Conservation (phyloP, 2,113 vertebrate genomes). For the Trachemys scripta region DNA sequence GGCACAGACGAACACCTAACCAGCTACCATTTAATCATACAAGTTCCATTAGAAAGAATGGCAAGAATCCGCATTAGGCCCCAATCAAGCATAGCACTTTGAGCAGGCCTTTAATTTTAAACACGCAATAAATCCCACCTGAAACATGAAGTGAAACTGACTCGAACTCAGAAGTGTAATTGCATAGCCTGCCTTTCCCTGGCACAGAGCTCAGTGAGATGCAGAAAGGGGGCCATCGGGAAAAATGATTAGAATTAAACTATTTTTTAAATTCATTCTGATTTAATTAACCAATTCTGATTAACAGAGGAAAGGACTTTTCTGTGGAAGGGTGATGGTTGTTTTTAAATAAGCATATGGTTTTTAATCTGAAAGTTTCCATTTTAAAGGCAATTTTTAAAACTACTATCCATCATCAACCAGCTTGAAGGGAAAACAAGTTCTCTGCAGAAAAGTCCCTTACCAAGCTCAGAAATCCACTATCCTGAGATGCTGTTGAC, state of each 20-base stretch:
- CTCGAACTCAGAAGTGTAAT: not conserved
- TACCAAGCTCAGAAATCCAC: not conserved
- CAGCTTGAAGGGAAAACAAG: not conserved
- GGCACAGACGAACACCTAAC: conserved; percentile 6
- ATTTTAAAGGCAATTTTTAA: not conserved
- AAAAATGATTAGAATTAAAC: not conserved
- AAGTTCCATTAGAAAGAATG: not conserved
- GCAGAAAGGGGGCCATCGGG: not conserved
- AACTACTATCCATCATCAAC: not conserved
- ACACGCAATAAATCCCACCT: not conserved
- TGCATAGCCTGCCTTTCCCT: not conserved
- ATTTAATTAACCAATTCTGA: not conserved
- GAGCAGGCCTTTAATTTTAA: conserved; percentile 5
- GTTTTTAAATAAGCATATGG: not conserved
- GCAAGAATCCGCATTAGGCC: not conserved
- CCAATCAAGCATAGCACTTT: not conserved
- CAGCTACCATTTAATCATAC: not conserved
- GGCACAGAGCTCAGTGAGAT: not conserved
- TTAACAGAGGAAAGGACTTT: not conserved
- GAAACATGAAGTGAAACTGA: conserved; percentile 8
- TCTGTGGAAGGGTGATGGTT: not conserved
- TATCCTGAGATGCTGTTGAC: not conserved
- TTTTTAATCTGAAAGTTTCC: not conserved
- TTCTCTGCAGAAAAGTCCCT: not conserved
- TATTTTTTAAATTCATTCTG: not conserved